Evolutionary conservation across 2,797 vertebrate genomes (phyloP).

Genomic region (Jordanella pulchra): DNA sequence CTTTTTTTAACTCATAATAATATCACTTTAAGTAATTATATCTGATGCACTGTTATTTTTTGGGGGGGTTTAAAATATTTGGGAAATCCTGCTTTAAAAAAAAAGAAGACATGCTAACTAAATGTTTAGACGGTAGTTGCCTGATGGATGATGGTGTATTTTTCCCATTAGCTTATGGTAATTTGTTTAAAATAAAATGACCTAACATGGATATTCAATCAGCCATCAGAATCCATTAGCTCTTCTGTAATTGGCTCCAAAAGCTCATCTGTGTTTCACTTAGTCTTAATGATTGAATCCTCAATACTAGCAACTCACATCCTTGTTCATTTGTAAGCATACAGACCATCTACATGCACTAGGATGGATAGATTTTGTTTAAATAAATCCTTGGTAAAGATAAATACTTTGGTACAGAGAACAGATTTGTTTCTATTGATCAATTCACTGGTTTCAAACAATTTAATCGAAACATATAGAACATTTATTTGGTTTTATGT

Average conservation of each 20-base stretch:
- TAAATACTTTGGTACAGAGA: no score
- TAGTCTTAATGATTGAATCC: not conserved
- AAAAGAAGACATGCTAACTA: not conserved
- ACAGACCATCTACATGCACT: no score
- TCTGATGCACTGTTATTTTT: no score
- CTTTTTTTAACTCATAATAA: no score
- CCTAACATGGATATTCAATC: not conserved
- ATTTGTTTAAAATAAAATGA: not conserved
- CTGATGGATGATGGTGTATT: not conserved
- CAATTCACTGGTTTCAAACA: not conserved
- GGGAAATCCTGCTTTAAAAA: no score
- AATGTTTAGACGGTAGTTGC: not conserved
- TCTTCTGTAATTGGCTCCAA: not conserved
- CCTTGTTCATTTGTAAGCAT: not conserved
- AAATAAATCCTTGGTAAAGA: not conserved
- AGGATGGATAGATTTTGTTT: not conserved
- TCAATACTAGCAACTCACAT: not conserved
- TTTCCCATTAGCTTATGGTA: not conserved
- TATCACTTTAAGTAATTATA: no score
- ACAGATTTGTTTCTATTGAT: not conserved
- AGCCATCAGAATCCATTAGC: not conserved
- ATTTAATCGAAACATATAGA: no score
- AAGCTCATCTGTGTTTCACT: not conserved
- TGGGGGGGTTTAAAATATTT: no score
- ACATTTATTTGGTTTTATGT: not conserved